Conservation (phyloP, 2,113 vertebrate species). For the Phrynocephalus versicolor region DNA sequence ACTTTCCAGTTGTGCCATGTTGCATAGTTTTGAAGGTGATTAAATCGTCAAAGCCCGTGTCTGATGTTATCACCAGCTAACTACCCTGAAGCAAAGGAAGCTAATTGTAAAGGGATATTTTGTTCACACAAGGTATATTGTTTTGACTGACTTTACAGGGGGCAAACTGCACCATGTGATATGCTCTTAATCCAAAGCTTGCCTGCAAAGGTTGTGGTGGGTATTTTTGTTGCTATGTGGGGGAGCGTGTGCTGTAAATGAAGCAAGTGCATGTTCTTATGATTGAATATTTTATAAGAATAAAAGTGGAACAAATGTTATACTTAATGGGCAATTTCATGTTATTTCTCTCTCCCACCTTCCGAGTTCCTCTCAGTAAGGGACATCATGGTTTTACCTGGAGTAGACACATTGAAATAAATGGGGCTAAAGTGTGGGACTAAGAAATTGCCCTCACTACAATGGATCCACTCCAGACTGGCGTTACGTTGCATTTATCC, state of each 20-base stretch:
- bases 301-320: background rate
- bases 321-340: background rate
- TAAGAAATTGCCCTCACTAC: no score
- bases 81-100: background rate
- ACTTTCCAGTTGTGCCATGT: constrained; percentile 52
- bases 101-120: constrained; percentile 45
- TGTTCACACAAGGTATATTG: background rate
- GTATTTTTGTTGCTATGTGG: background rate
- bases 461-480: no score
- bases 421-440: no score
- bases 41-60: constrained; percentile 58
- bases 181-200: background rate
- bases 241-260: background rate
- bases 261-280: background rate
- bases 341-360: background rate
- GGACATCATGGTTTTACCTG: background rate
- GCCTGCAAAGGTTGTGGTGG: background rate
- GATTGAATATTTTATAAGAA: background rate
- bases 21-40: constrained; percentile 60
- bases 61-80: constrained; percentile 63
- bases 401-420: no score
- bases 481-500: no score
- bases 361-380: background rate
- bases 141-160: background rate
- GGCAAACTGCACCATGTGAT: background rate